Evolutionary conservation across 2,888 invertebrate genomes (phyloP).

Genomic region (Rhagium mordax): DNA sequence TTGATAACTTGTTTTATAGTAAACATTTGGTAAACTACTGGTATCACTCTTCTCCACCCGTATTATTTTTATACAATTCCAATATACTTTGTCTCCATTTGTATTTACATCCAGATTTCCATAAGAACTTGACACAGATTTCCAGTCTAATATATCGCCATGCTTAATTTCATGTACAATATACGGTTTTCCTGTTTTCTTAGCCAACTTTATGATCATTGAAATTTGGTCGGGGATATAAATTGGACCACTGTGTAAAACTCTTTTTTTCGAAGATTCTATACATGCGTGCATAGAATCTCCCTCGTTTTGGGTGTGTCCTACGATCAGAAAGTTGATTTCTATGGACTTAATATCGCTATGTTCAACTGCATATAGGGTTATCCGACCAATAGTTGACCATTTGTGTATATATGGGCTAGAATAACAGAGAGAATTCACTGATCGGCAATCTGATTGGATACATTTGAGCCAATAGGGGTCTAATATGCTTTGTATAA

Average conservation of each 20-base stretch:
- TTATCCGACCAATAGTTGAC: too few species aligned
- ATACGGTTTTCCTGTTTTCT: not conserved
- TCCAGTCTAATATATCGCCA: not conserved
- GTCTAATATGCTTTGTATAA: too few species aligned
- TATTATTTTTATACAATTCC: not conserved
- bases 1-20: not conserved
- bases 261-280: conserved; percentile 32
- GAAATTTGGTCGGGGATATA: not conserved
- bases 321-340: conserved; percentile 27
- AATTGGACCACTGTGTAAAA: not conserved
- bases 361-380: not conserved
- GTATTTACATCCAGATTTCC: not conserved
- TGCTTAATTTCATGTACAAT: not conserved
- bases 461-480: too few species aligned
- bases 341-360: conserved; percentile 3
- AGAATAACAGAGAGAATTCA: too few species aligned
- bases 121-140: not conserved
- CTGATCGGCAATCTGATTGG: too few species aligned
- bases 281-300: conserved; percentile 38
- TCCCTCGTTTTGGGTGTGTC: conserved; percentile 40
- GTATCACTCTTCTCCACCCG: not conserved
- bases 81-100: not conserved
- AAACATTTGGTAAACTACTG: not conserved
- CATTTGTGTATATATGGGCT: too few species aligned
- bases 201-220: not conserved